Evolutionary conservation across 2,888 invertebrate species (phyloP).

Genomic region (Oscheius sp.): DNA sequence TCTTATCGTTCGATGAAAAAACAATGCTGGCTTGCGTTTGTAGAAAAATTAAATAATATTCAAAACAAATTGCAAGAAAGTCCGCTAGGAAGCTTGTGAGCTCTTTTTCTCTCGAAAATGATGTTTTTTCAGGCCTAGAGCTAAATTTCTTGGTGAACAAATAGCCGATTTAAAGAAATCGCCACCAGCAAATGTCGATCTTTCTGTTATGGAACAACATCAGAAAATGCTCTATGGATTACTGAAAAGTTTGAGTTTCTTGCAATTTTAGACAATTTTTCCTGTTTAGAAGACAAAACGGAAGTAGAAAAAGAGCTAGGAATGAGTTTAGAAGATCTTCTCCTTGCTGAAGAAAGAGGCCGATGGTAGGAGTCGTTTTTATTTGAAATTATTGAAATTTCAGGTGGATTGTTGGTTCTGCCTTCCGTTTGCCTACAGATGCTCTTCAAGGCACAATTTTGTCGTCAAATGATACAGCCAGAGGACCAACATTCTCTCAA

Average conservation of each 20-base stretch:
- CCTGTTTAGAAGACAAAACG: constrained; percentile 44
- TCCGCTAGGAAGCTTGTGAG: constrained; percentile 19
- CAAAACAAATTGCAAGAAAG: constrained; percentile 9
- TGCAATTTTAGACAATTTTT: not conserved
- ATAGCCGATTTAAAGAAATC: constrained; percentile 44
- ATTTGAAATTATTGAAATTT: not conserved
- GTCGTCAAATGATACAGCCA: not conserved
- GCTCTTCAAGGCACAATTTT: constrained; percentile 25
- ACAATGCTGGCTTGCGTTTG: constrained; percentile 38
- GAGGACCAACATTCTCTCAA: constrained; percentile 38
- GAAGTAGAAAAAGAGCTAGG: constrained; percentile 47
- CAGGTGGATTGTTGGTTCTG: constrained; percentile 65
- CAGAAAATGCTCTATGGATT: constrained; percentile 49
- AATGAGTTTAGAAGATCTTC: constrained; percentile 56
- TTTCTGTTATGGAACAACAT: constrained; percentile 45
- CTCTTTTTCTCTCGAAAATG: not conserved
- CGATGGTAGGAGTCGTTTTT: constrained; percentile 46
- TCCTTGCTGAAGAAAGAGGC: constrained; percentile 57
- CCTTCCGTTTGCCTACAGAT: constrained; percentile 57
- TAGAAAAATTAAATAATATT: constrained; percentile 41
- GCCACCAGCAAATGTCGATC: constrained; percentile 44
- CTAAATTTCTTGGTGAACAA: constrained; percentile 50
- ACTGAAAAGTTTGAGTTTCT: constrained; percentile 43
- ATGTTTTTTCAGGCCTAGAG: constrained; percentile 42
- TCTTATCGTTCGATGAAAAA: constrained; percentile 52